Percentiles rank a stretch among this genome's conserved stretches.
Evolutionary conservation across 2,888 invertebrate genomes (phyloP).

Genomic region (Lacanobia oleracea): DNA sequence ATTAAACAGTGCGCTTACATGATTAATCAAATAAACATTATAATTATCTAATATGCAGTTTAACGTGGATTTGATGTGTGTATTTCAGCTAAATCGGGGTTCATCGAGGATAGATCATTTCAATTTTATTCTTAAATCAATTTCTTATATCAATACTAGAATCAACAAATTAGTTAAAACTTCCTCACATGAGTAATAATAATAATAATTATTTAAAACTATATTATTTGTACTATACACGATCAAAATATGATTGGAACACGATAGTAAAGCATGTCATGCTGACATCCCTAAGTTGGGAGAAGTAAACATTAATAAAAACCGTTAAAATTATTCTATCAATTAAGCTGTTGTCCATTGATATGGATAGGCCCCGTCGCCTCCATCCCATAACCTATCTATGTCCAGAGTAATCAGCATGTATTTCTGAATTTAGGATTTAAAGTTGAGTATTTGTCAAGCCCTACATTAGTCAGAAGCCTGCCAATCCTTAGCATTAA

Average conservation of each 20-base stretch:
- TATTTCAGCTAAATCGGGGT: conserved; percentile 29
- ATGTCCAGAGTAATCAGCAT: no score
- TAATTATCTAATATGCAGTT: neutral
- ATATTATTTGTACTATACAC: conserved; percentile 66
- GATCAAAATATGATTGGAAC: conserved; percentile 49
- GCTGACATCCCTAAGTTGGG: conserved; percentile 10
- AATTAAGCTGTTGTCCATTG: neutral
- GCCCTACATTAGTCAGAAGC: no score
- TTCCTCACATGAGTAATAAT: conserved; percentile 8
- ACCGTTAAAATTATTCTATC: neutral
- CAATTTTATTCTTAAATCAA: conserved; percentile 5
- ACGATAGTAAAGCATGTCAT: conserved; percentile 33
- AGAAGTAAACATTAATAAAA: conserved; percentile 1
- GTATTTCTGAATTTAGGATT: no score
- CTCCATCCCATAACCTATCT: neutral
- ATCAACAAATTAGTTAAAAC: conserved; percentile 12
- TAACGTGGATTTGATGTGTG: conserved; percentile 10
- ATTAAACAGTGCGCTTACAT: neutral
- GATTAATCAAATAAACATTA: conserved; percentile 9
- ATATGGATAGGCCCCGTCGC: neutral
- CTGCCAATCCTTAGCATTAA: neutral
- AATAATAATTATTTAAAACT: conserved; percentile 21
- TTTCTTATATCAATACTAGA: neutral
- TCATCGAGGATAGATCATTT: conserved; percentile 13
- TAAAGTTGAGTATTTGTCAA: no score